phyloP scores from a whole-genome alignment of 2,797 vertebrate genomes.

The Catostomus latipinnis region DNA sequence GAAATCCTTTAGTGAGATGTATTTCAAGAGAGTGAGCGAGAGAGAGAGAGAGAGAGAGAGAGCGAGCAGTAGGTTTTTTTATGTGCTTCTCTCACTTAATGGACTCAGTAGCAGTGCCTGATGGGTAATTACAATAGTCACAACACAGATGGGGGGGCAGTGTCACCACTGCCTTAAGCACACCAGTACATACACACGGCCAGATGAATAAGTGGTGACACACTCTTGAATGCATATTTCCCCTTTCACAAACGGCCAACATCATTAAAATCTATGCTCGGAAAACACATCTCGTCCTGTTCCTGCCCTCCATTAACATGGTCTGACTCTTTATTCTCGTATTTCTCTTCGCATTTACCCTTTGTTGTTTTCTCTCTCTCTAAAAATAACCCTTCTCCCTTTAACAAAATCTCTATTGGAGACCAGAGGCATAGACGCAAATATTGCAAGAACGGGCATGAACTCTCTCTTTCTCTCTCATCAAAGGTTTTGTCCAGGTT shows the following conservation, averaged over 20 bases:
- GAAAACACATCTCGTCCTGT: constrained; percentile 33
- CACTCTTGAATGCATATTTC: constrained; percentile 55
- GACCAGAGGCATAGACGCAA: not conserved
- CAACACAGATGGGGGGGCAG: constrained; percentile 75
- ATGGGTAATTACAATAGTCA: constrained; percentile 79
- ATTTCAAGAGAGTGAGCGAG: constrained; percentile 21
- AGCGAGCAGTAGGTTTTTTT: constrained; percentile 35
- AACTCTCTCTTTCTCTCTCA: constrained; percentile 49
- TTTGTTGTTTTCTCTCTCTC: not conserved
- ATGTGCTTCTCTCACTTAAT: constrained; percentile 50
- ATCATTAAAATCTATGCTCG: constrained; percentile 47
- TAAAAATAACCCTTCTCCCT: constrained; percentile 15
- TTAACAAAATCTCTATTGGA: not conserved
- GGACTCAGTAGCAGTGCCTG: constrained; percentile 65
- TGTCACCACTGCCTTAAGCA: constrained; percentile 62
- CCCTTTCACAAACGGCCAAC: constrained; percentile 8
- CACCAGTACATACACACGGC: constrained; percentile 25
- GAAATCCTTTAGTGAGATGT: constrained; percentile 38
- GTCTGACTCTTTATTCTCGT: constrained; percentile 9
- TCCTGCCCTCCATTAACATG: constrained; percentile 31
- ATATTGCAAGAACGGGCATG: constrained; percentile 1
- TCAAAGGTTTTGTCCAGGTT: constrained; percentile 58
- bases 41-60: constrained; percentile 17
- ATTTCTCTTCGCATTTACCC: constrained; percentile 18
- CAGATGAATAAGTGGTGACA: constrained; percentile 42